Evolutionary conservation across 2,888 invertebrate species (phyloP).

Genomic region (Chymomyza fuscimana): DNA sequence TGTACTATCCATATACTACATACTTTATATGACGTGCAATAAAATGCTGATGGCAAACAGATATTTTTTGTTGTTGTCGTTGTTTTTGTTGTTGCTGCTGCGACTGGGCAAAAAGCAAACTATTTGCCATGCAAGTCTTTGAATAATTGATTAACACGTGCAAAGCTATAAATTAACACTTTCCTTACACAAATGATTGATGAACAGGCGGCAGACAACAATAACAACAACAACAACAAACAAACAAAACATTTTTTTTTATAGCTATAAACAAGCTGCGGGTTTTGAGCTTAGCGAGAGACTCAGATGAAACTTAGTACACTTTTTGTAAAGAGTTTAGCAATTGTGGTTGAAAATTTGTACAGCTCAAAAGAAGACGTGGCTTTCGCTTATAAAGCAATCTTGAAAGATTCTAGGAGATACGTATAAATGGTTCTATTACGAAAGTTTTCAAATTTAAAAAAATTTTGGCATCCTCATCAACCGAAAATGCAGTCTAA

Average conservation of each 20-base stretch:
- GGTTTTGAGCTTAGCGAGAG: neutral
- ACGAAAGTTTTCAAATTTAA: too few relatives aligned
- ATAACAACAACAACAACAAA: constrained; percentile 28
- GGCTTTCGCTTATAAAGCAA: neutral
- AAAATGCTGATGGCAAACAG: constrained; percentile 37
- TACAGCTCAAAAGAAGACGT: neutral
- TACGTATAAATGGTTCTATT: too few relatives aligned
- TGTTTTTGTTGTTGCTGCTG: constrained; percentile 17
- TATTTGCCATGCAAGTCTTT: constrained; percentile 74
- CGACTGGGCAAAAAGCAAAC: constrained; percentile 34
- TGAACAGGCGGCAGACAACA: constrained; percentile 35
- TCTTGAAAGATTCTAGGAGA: too few relatives aligned
- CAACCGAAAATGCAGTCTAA: too few relatives aligned
- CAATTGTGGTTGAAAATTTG: neutral
- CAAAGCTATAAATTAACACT: constrained; percentile 77
- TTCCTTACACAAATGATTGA: constrained; percentile 69
- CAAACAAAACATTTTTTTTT: constrained; percentile 33
- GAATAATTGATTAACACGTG: constrained; percentile 76
- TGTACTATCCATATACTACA: neutral
- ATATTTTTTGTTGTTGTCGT: constrained; percentile 13
- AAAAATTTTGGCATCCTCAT: too few relatives aligned
- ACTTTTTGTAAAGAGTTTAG: neutral
- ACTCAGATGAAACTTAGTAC: neutral
- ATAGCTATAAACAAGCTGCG: constrained; percentile 47
- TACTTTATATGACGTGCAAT: constrained; percentile 50